Base-by-base conservation (phyloP, 1,140 invertebrate species). In the Lysiphlebus fabarum region DNA sequence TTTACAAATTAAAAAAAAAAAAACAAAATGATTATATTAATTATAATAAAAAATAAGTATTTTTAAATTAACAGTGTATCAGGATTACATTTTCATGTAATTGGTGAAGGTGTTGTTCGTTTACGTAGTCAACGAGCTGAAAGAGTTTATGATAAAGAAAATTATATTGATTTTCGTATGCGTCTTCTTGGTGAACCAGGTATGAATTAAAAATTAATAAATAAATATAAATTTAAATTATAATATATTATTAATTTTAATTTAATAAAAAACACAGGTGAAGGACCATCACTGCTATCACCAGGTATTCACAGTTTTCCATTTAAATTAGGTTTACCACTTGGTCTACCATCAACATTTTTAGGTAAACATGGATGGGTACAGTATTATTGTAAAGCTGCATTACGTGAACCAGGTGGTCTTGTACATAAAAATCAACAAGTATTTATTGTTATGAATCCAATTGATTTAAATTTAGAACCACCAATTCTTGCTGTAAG, bases 381-480 rank as follows among this genome's bases (percentile, higher is more conserved):
- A 3, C 94, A 96, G 74, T 97, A 95, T 74, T 96, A 87, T 70
- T 96, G 93, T 70, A 95, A 95, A 76, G 91, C 93, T 6, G 93
- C 93, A 2, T 80, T 96, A 1, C 82, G 92, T 51, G 93, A 96
- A 74, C 90, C 91, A 2, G 92, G 91, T 65, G 93, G 93, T 3
- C 79, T 96, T 9, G 91, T 91, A 5, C 93, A 96, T 72, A 96
- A 96, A 79, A 96, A 96, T 74, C 93, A 96, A 76, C 93, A 96
- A 81, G 93, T 96, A 7, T 96, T 97, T 74, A 95, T 96, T 66
- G 92, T 97, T 0, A 95, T 96, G 92, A 96, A 93, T 77, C 93
- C 93, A 1, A 95, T 96, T 58, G 93, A 97, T 79, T 81, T 97
- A 60, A 96, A 96, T 78, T 79, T 94, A 69, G 93, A 96, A 70